These are phyloP conservation scores for Ophion ventricosus DNA, from an alignment of 2,888 invertebrate genomes.

Conservation along the genomic window DNA sequence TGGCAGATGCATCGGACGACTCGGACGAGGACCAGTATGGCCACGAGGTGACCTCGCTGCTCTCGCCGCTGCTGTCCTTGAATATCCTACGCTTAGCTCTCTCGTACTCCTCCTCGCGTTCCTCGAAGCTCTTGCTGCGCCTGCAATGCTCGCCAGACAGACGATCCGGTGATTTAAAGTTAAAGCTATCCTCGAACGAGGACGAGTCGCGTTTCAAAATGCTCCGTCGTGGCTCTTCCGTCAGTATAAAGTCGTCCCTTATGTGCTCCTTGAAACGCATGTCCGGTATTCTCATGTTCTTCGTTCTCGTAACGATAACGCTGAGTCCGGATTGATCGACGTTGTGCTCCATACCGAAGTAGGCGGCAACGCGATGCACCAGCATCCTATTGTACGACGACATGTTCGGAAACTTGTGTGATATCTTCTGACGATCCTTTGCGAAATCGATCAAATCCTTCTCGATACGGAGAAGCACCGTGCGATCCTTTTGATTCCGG, in stretches of 20 bases:
- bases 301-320: constrained; percentile 93
- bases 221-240: constrained; percentile 89
- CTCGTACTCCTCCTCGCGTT: constrained; percentile 95
- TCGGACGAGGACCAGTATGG: constrained; percentile 81
- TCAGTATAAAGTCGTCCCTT: constrained; percentile 86
- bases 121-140: constrained; percentile 94
- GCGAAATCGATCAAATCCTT: constrained; percentile 93
- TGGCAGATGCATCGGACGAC: constrained; percentile 79
- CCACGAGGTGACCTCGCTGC: constrained; percentile 79
- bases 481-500: constrained; percentile 94
- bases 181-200: constrained; percentile 89
- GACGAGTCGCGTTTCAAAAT: constrained; percentile 93
- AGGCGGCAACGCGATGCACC: constrained; percentile 96
- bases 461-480: constrained; percentile 93
- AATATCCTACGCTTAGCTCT: constrained; percentile 94
- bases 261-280: constrained; percentile 89
- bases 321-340: constrained; percentile 93
- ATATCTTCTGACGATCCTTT: constrained; percentile 86
- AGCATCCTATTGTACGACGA: constrained; percentile 98
- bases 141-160: constrained; percentile 87
- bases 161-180: constrained; percentile 86
- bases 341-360: constrained; percentile 97
- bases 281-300: constrained; percentile 88
- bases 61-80: constrained; percentile 83
- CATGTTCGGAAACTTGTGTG: constrained; percentile 94